Percentiles rank a stretch among this genome's conserved stretches.
Evolutionary conservation across 1,140 invertebrate genomes (phyloP).

Genomic region (Drosophila tropicalis): DNA sequence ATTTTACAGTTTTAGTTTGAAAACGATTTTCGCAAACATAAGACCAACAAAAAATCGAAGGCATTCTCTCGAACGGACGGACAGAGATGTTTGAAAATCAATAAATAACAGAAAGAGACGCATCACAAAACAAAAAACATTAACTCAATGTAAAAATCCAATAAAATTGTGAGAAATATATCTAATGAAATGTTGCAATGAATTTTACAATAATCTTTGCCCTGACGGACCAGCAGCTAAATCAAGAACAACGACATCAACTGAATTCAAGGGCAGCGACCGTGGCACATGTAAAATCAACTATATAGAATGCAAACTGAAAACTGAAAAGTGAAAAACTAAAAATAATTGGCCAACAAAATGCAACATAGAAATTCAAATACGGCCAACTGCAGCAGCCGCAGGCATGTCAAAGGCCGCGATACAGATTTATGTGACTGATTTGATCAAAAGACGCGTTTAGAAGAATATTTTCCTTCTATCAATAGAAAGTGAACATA

Average conservation of each 20-base stretch:
- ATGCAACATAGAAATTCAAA: conserved; percentile 77
- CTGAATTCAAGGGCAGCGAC: conserved; percentile 57
- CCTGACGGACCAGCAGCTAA: not conserved
- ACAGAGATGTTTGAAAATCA: conserved; percentile 50
- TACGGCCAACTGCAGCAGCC: conserved; percentile 66
- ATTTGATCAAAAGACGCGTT: not conserved
- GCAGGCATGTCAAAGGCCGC: conserved; percentile 75
- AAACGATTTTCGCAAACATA: conserved; percentile 74
- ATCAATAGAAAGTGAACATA: no score
- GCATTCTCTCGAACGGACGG: conserved; percentile 6
- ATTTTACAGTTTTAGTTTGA: conserved; percentile 65
- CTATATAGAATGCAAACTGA: conserved; percentile 22
- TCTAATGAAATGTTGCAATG: conserved; percentile 66
- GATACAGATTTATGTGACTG: conserved; percentile 63
- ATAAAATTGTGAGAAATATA: conserved; percentile 31
- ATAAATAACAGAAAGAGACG: conserved; percentile 48
- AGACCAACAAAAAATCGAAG: conserved; percentile 50
- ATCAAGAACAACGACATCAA: not conserved
- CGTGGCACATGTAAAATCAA: conserved; percentile 51
- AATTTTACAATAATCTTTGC: conserved; percentile 48
- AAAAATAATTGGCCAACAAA: conserved; percentile 79
- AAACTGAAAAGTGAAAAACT: conserved; percentile 71
- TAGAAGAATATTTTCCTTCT: no score
- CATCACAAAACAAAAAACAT: conserved; percentile 35
- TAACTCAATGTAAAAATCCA: conserved; percentile 5